Conservation (phyloP, 2,797 vertebrate genomes). For the Balearica regulorum region DNA sequence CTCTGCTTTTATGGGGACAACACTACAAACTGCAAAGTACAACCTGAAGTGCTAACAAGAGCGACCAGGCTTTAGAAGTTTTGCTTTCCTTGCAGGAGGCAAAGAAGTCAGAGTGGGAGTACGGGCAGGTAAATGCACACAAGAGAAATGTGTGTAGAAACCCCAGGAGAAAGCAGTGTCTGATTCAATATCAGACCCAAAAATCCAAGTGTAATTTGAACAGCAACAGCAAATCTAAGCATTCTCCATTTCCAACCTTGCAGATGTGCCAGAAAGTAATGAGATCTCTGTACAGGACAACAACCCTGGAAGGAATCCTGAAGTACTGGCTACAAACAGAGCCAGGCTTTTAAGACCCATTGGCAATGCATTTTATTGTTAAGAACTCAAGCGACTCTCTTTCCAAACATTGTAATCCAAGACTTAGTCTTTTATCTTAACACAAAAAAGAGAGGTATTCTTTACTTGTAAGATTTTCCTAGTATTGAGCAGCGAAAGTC, state of each 20-base stretch:
- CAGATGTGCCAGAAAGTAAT: not conserved
- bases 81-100: not conserved
- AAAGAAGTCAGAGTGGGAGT: not conserved
- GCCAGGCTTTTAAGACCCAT: not conserved
- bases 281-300: not conserved
- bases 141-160: not conserved
- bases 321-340: not conserved
- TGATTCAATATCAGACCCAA: not conserved
- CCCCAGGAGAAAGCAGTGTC: not conserved
- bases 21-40: not conserved
- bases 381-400: not conserved
- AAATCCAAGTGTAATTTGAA: not conserved
- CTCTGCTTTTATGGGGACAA: not conserved
- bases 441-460: not conserved
- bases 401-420: not conserved
- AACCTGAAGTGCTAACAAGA: not conserved
- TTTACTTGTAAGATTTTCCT: not conserved
- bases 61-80: not conserved
- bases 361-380: not conserved
- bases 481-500: not conserved
- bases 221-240: not conserved
- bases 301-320: not conserved
- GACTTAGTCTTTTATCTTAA: not conserved
- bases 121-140: not conserved
- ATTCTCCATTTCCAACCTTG: not conserved